phyloP scores from a whole-genome alignment of 2,113 vertebrate species.

The Tetrao urogallus region DNA sequence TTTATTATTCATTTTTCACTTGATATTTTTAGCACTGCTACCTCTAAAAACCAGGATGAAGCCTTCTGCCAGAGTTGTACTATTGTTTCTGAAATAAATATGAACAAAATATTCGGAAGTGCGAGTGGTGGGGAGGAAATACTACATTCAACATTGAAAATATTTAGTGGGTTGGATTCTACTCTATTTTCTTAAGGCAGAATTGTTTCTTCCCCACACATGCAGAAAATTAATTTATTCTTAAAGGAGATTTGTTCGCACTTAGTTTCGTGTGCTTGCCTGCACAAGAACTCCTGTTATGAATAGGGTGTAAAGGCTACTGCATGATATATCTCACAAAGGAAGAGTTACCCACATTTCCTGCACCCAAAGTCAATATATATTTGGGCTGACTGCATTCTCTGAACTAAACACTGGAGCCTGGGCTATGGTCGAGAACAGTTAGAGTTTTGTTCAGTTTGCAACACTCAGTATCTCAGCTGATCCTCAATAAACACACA shows the following conservation, averaged over 20 bases:
- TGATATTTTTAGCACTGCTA: background rate
- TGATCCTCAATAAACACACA: background rate
- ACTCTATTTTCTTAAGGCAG: background rate
- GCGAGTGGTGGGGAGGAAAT: background rate
- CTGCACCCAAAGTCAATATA: background rate
- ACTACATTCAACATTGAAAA: background rate
- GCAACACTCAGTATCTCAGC: background rate
- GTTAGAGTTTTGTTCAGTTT: background rate
- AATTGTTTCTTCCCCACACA: background rate
- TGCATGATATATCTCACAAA: background rate
- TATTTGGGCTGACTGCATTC: background rate
- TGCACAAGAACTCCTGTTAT: background rate
- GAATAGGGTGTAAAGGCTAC: background rate
- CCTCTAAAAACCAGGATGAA: background rate
- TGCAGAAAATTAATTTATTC: background rate
- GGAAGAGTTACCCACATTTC: fast-evolving
- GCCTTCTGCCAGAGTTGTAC: background rate
- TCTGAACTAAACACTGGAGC: background rate
- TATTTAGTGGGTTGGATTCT: background rate
- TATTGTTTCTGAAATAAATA: background rate
- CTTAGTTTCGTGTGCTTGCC: background rate
- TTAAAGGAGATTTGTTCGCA: background rate
- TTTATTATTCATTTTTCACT: background rate
- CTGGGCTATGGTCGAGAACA: background rate
- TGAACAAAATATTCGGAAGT: background rate